Evolutionary conservation across 2,797 vertebrate species (phyloP), one percentile per base, ranked within the genome.

Genomic region (Ctenochaetus hawaiiensis): DNA sequence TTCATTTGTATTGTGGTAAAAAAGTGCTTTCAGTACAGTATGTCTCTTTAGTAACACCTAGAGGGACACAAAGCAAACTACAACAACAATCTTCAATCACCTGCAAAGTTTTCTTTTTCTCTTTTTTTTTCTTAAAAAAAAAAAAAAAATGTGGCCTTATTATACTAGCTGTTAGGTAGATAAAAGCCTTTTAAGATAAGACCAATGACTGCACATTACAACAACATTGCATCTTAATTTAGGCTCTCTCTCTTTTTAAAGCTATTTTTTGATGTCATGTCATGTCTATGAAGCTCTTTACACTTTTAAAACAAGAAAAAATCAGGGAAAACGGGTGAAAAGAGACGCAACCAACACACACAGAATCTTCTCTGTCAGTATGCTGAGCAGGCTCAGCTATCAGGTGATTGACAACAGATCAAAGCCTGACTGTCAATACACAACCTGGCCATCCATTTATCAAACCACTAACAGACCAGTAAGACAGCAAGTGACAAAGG

Each of bases 351-450:
- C 30, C 30, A 34, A 34, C 30, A 34, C 30, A 34, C 30, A 34
- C 30, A 34, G 30, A 34, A 39, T 26, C 44, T 7, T 23, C 13
- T 48, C 4, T 60, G 72, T 65, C 58, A 68, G 75, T 4, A 44
- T 74, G 81, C 81, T 78, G 75, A 86, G 75, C 37, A 57, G 53
- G 43, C 56, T n/a, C 0, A 4, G 11, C 78, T 45, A 8, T 56
- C 61, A 49, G 53, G 52, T 81, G 78, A 87, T 52, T 65, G 84
- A 87, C 85, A 77, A 34, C 69, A 63, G 73, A 84, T 84, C 73
- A 90, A 86, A 89, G 77, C 62, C 72, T 14, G 5, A 58, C 57
- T 52, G 87, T 85, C 88, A 83, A 88, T 87, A 61, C 44, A 30
- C 16, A 1, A 56, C n/a, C 23, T 41, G 12, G 43, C 23, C 45